Conservation (phyloP, 1,140 invertebrate species). For the Samia ricini region DNA sequence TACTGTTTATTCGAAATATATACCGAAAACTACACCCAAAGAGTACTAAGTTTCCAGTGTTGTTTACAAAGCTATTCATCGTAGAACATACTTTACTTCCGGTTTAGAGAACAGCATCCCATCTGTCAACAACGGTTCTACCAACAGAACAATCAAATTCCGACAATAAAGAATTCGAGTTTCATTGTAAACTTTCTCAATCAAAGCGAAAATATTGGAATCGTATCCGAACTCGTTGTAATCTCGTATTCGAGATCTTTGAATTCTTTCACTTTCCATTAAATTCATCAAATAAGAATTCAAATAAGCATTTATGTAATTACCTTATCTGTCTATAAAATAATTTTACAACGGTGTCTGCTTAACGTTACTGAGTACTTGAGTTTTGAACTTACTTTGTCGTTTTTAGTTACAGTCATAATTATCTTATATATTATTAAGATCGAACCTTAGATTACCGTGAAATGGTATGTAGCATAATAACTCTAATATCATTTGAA, state of each 20-base stretch:
- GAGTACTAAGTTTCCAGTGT: not conserved
- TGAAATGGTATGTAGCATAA: no score
- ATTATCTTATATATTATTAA: no score
- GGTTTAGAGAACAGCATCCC: not conserved
- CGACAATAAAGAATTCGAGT: not conserved
- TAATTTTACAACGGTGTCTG: no score
- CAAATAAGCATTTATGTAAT: no score
- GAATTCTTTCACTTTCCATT: not conserved
- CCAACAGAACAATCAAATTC: not conserved
- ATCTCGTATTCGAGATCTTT: not conserved
- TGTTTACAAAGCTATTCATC: constrained; percentile 1
- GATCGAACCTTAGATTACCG: no score
- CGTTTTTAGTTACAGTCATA: no score
- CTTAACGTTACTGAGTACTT: no score
- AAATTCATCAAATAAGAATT: no score
- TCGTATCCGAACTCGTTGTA: not conserved
- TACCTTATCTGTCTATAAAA: no score
- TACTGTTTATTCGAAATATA: not conserved
- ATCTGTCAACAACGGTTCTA: constrained; percentile 4
- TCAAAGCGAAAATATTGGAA: constrained; percentile 1
- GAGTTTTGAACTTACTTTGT: no score
- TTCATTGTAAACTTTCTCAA: constrained; percentile 2
- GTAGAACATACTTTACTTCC: not conserved
- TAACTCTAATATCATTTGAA: no score
- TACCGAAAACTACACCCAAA: not conserved